Conservation (phyloP, 2,888 invertebrate species). For the Tineola bisselliella region DNA sequence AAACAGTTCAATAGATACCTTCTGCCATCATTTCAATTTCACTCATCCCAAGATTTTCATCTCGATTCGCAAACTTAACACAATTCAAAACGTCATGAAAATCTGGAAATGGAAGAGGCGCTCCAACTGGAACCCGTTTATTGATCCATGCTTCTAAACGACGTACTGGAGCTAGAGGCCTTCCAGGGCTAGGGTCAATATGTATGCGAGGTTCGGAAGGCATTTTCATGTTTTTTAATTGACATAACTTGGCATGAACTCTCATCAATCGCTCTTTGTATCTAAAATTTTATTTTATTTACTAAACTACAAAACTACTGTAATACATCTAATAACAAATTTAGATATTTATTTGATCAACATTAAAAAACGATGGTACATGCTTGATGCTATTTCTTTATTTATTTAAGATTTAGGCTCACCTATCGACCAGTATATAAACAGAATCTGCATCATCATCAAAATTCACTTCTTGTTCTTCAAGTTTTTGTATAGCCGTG, state of each 20-base stretch:
- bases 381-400: not conserved
- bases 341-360: too few relatives aligned
- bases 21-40: constrained; percentile 55
- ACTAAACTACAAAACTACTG: too few relatives aligned
- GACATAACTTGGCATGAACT: constrained; percentile 71
- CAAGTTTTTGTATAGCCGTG: constrained; percentile 73
- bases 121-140: constrained; percentile 50
- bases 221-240: constrained; percentile 66
- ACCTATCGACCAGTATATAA: constrained; percentile 62
- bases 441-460: constrained; percentile 78
- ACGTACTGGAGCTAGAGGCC: constrained; percentile 46
- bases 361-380: too few relatives aligned
- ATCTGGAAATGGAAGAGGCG: constrained; percentile 59
- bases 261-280: constrained; percentile 57
- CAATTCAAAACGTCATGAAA: constrained; percentile 63
- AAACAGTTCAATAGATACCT: constrained; percentile 30
- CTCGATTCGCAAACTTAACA: constrained; percentile 47
- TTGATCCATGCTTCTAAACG: constrained; percentile 52
- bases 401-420: not conserved
- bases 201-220: constrained; percentile 50
- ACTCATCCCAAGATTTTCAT: constrained; percentile 48
- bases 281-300: constrained; percentile 32
- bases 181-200: constrained; percentile 42
- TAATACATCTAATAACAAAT: too few relatives aligned
- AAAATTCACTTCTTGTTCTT: constrained; percentile 76